These are phyloP conservation scores for Hyphantria cunea DNA, from an alignment of 1,140 invertebrate genomes.

Conservation along the genomic window DNA sequence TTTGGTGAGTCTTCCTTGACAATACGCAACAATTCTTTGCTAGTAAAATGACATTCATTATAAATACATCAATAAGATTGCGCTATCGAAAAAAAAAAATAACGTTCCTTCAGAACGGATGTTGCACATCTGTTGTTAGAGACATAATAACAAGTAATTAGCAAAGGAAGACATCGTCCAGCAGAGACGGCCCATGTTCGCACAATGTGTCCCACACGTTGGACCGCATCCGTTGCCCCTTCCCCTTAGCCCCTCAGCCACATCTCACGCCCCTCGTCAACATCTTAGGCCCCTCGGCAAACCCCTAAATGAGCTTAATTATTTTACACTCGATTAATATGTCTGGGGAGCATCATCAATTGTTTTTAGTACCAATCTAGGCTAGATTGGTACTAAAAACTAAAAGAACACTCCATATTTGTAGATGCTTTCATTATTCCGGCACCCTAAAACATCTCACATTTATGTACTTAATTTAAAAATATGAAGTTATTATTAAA, in stretches of 20 bases:
- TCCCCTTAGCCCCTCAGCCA: slow-evolving; percentile 4
- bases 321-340: neutral
- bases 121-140: slow-evolving; percentile 75
- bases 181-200: slow-evolving; percentile 49
- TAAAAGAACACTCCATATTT: too few relatives aligned
- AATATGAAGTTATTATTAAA: slow-evolving; percentile 45
- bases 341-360: too few relatives aligned
- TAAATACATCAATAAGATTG: neutral
- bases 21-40: neutral
- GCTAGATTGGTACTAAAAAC: too few relatives aligned
- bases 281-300: slow-evolving; percentile 22
- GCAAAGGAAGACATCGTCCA: slow-evolving; percentile 49
- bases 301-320: slow-evolving; percentile 25
- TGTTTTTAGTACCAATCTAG: too few relatives aligned
- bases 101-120: slow-evolving; percentile 57
- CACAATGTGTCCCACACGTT: slow-evolving; percentile 73
- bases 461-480: slow-evolving; percentile 34
- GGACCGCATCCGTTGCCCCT: slow-evolving; percentile 43
- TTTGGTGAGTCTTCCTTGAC: too few relatives aligned
- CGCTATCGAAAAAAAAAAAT: slow-evolving; percentile 40
- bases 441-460: slow-evolving; percentile 13
- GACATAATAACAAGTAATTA: slow-evolving; percentile 76
- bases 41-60: slow-evolving; percentile 16
- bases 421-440: slow-evolving; percentile 13
- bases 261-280: slow-evolving; percentile 23